Base-by-base conservation (phyloP, 2,797 vertebrate species). In the Sphaeramia orbicularis region DNA sequence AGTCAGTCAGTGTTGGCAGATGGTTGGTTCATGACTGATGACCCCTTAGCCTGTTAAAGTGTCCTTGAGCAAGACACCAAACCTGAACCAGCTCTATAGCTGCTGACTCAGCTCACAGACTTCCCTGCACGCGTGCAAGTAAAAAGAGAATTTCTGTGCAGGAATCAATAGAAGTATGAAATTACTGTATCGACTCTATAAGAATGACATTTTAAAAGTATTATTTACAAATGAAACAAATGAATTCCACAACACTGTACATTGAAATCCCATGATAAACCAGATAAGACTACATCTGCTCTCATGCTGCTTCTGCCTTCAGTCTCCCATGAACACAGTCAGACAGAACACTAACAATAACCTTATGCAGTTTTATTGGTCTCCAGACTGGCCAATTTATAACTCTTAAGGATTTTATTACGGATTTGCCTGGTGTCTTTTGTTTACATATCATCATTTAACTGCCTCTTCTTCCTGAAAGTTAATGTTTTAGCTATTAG, bases 61-160 rank as follows among this genome's bases (percentile, higher is more conserved):
- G 85, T 82, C 85, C 86, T 88, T 88, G 83, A 78, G 71, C 56
- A 74, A 81, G 73, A 77, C 76, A 83, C 53, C 61, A 60, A 84
- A 73, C 81, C 57, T 62, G 41, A 56, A 68, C 51, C 57, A 69
- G 71, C 75, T 78, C 45, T 70, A 32, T 13, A 36, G 71, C 51
- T 76, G 72, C 74, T 74, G 74, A 86, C 47, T 64, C 13, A 19
- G 60, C 75, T 56, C 14, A 27, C 53, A 38, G 40, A 58, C 16
- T 45, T 41, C 54, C 41, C 57, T 67, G 66, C 58, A 63, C 65
- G 18, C 24, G 62, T 24, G 60, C 27, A 54, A 61, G 51, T 42
- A 47, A 57, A 60, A 67, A 60, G 16, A 71, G 40, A 53, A 32
- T 35, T 38, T 65, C 21, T 72, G 27, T 45, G 38, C 53, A 65